phyloP scores from a whole-genome alignment of 2,888 invertebrate genomes.

The Lasioglossum pauxillum region DNA sequence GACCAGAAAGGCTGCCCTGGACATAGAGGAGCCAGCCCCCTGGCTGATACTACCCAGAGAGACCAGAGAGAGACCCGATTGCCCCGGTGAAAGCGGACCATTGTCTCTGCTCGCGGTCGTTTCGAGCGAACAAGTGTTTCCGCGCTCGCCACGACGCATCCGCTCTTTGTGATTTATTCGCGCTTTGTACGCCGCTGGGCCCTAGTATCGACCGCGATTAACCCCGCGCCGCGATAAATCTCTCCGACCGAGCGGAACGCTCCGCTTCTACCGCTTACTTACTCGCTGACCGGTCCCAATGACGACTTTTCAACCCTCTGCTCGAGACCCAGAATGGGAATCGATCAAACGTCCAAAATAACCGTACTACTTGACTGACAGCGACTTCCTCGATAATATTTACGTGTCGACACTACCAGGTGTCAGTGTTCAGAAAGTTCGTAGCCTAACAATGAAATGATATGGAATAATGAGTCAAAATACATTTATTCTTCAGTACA shows the following conservation, averaged over 20 bases:
- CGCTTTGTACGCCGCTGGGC: conserved; percentile 26
- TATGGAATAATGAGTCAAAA: no score
- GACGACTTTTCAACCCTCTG: conserved; percentile 2
- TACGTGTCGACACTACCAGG: no score
- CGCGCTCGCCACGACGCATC: conserved; percentile 46
- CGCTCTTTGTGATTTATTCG: conserved; percentile 49
- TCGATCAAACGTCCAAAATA: not conserved
- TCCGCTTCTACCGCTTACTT: conserved; percentile 9
- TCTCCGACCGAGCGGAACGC: conserved; percentile 6
- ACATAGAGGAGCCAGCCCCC: not conserved
- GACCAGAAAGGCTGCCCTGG: conserved; percentile 21
- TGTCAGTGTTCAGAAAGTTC: no score
- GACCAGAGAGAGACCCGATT: conserved; percentile 29
- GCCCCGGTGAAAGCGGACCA: conserved; percentile 60
- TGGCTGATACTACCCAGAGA: conserved; percentile 31
- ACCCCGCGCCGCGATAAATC: conserved; percentile 29
- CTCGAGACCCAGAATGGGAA: not conserved
- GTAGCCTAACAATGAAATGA: no score
- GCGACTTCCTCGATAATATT: no score
- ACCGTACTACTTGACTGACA: no score
- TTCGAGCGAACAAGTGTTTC: conserved; percentile 56
- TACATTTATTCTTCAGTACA: no score
- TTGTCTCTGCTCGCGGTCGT: conserved; percentile 51
- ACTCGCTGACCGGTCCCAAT: not conserved
- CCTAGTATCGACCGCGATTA: conserved; percentile 35